These are phyloP conservation scores for Amphimallon solstitiale DNA, from an alignment of 2,888 invertebrate genomes.

Conservation along the genomic window DNA sequence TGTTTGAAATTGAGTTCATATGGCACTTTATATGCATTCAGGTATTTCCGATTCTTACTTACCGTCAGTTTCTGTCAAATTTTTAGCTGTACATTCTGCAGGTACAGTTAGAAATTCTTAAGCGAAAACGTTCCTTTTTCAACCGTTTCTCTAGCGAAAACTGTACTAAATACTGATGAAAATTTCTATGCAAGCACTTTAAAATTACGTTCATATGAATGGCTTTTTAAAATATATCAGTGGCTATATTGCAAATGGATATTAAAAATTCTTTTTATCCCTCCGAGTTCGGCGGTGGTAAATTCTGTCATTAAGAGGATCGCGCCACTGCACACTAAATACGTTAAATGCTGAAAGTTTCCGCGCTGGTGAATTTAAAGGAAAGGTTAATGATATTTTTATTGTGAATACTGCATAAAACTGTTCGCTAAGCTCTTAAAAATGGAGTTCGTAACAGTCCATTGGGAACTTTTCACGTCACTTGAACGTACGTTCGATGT, in stretches of 20 bases:
- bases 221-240: too few species aligned
- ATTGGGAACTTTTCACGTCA: neutral
- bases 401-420: neutral
- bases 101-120: too few species aligned
- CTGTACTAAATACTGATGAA: too few species aligned
- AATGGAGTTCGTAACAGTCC: neutral
- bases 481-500: neutral
- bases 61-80: too few species aligned
- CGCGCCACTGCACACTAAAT: neutral
- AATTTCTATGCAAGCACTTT: too few species aligned
- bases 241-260: neutral
- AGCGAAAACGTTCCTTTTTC: too few species aligned
- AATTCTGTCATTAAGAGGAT: neutral
- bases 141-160: too few species aligned
- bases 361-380: neutral
- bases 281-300: neutral
- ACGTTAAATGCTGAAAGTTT: constrained; percentile 1
- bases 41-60: too few species aligned
- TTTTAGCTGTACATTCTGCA: too few species aligned
- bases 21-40: too few species aligned
- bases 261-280: neutral
- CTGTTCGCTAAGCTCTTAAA: constrained; percentile 3
- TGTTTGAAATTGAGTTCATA: too few species aligned
- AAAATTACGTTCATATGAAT: too few species aligned
- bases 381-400: constrained; percentile 5